Percentiles rank a stretch among this genome's conserved stretches.
Conservation (phyloP, 2,888 invertebrate genomes). For the Meteorus cinctellus region DNA sequence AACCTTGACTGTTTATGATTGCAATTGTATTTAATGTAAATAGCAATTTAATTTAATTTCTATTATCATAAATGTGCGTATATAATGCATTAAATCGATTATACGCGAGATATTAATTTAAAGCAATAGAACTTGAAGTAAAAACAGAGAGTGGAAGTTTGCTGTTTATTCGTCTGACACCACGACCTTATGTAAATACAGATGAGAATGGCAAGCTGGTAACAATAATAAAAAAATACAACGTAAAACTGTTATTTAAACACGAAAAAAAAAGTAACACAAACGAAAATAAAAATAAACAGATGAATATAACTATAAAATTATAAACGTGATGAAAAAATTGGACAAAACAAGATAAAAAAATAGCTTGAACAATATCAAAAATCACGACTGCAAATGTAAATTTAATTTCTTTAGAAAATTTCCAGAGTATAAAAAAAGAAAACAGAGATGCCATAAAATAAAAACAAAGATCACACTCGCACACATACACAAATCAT, state of each 20-base stretch:
- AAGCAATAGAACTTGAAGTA: constrained; percentile 29
- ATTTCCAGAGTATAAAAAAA: background rate
- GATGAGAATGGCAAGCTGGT: constrained; percentile 8
- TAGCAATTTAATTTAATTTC: constrained; percentile 40
- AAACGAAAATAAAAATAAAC: constrained; percentile 32
- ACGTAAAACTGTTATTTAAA: constrained; percentile 8
- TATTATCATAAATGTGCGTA: constrained; percentile 18
- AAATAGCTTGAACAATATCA: background rate
- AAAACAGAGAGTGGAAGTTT: background rate
- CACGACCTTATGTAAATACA: constrained; percentile 29
- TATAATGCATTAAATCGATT: constrained; percentile 28
- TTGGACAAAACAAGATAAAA: background rate
- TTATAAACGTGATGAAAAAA: constrained; percentile 13
- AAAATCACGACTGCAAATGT: background rate
- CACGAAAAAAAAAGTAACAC: constrained; percentile 33
- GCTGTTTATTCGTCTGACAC: background rate
- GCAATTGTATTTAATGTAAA: constrained; percentile 46
- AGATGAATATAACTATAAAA: constrained; percentile 22
- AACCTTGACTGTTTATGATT: constrained; percentile 16
- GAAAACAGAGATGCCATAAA: constrained; percentile 41
- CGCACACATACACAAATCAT: constrained; percentile 49
- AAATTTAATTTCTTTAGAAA: constrained; percentile 40
- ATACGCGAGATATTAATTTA: constrained; percentile 35
- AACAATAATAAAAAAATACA: constrained; percentile 8
- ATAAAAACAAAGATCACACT: constrained; percentile 14